A percentile compares a stretch with the other conserved stretches of the same genome.
Evolutionary conservation across 2,113 vertebrate genomes (phyloP).

Genomic region (Micronisus gabar): DNA sequence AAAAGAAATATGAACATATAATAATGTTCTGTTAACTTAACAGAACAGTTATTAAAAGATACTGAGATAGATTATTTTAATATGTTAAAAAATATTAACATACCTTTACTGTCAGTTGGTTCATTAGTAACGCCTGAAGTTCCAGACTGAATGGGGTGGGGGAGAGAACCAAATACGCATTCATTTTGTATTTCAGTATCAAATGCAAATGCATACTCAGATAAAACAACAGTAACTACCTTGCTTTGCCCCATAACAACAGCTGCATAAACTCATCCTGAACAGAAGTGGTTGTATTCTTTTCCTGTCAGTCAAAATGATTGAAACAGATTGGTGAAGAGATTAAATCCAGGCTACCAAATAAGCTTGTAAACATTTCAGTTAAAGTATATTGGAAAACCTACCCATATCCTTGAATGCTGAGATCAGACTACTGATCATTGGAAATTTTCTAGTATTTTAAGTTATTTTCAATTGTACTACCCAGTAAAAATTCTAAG

Average conservation of each 20-base stretch:
- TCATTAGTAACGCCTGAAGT: slow-evolving; percentile 95
- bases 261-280: slow-evolving; percentile 98
- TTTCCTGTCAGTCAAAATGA: slow-evolving; percentile 80
- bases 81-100: background rate
- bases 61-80: background rate
- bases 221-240: slow-evolving; percentile 72
- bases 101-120: slow-evolving; percentile 96
- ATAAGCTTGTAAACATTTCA: background rate
- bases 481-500: background rate
- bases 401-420: background rate
- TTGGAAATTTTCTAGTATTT: background rate
- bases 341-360: background rate
- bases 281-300: slow-evolving; percentile 94
- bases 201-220: background rate
- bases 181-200: background rate
- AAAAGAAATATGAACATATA: background rate
- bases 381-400: background rate
- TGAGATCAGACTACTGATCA: background rate
- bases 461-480: background rate
- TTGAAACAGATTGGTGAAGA: background rate
- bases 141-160: slow-evolving; percentile 78
- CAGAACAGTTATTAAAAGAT: background rate
- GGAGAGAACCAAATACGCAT: background rate
- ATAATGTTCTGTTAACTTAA: background rate
- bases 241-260: slow-evolving; percentile 96